Evolutionary conservation across 2,888 invertebrate genomes (phyloP).

Genomic region (Synanthedon vespiformis): DNA sequence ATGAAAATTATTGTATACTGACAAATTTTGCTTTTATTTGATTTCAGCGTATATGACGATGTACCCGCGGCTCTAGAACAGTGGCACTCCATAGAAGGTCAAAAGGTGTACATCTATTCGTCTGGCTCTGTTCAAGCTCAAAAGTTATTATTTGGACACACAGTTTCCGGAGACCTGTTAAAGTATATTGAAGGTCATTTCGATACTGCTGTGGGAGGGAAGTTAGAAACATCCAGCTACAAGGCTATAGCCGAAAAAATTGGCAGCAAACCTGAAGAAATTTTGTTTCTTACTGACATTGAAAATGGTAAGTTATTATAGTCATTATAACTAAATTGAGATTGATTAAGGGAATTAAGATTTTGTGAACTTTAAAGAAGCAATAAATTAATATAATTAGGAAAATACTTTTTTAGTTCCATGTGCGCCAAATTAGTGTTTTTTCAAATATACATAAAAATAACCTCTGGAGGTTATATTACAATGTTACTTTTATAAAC

Average conservation of each 20-base stretch:
- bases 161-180: constrained; percentile 81
- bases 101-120: constrained; percentile 86
- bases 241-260: constrained; percentile 79
- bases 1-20: not conserved
- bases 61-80: constrained; percentile 79
- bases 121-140: constrained; percentile 94
- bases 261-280: constrained; percentile 72
- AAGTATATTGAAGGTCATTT: constrained; percentile 82
- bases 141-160: constrained; percentile 84
- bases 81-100: constrained; percentile 77
- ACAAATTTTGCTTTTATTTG: constrained; percentile 3
- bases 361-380: too few relatives aligned
- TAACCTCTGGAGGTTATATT: too few relatives aligned
- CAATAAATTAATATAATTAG: too few relatives aligned
- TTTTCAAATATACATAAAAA: too few relatives aligned
- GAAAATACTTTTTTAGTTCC: too few relatives aligned
- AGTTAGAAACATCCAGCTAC: constrained; percentile 84
- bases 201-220: constrained; percentile 87
- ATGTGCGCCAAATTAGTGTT: too few relatives aligned
- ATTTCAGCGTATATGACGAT: constrained; percentile 87
- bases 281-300: constrained; percentile 90
- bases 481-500: too few relatives aligned
- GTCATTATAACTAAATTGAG: too few relatives aligned
- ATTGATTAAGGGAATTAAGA: too few relatives aligned
- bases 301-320: constrained; percentile 72